A percentile compares a stretch with the other conserved stretches of the same genome.
Evolutionary conservation across 2,797 vertebrate genomes (phyloP).

Genomic region (Gila robusta): DNA sequence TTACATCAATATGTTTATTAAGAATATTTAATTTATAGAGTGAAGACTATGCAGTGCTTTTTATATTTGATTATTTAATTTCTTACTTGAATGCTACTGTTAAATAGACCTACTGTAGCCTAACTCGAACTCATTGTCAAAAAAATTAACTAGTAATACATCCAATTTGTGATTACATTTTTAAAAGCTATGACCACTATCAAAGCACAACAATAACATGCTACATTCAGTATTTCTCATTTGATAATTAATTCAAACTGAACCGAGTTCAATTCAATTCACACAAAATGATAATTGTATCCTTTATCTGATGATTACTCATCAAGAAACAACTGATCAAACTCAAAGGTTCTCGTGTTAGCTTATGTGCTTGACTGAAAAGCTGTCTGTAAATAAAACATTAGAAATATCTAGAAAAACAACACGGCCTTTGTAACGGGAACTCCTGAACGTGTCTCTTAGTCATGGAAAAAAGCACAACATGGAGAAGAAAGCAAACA

Average conservation of each 20-base stretch:
- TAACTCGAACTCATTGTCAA: background rate
- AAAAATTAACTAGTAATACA: background rate
- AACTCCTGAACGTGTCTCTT: background rate
- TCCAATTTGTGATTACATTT: background rate
- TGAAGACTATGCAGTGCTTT: too few relatives aligned
- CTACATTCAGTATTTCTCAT: background rate
- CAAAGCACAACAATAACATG: background rate
- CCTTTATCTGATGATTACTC: background rate
- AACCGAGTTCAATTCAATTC: background rate
- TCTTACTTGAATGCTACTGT: too few relatives aligned
- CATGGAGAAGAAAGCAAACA: background rate
- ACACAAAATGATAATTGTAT: background rate
- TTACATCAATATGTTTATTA: too few relatives aligned
- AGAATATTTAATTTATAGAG: too few relatives aligned
- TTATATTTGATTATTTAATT: too few relatives aligned
- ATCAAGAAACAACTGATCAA: background rate
- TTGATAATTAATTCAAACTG: background rate
- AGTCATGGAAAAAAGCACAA: conserved; percentile 12
- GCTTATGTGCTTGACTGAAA: background rate
- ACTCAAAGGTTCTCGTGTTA: background rate
- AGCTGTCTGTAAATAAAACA: conserved; percentile 32
- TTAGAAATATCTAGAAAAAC: conserved; percentile 35
- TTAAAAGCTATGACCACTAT: background rate
- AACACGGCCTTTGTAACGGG: background rate
- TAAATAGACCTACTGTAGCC: too few relatives aligned